phyloP scores from a whole-genome alignment of 2,797 vertebrate species.

The Silurus aristotelis region DNA sequence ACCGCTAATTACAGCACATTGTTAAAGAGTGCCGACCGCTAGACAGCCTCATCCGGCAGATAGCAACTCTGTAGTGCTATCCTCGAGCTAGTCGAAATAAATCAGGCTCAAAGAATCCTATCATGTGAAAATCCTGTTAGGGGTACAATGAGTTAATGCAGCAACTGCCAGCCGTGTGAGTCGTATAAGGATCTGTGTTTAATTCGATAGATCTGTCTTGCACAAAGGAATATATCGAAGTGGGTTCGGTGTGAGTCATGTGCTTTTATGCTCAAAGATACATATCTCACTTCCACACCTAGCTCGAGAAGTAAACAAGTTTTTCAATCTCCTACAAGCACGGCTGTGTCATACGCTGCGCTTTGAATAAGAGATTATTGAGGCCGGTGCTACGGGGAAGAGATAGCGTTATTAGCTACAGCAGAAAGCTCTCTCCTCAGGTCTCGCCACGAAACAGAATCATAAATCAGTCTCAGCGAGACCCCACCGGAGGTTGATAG shows the following conservation, averaged over 20 bases:
- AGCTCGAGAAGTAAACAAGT: constrained; percentile 51
- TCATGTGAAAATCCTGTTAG: neutral
- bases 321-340: constrained; percentile 43
- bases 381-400: constrained; percentile 44
- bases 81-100: neutral
- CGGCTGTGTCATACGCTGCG: constrained; percentile 37
- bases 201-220: constrained; percentile 8
- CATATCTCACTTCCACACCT: constrained; percentile 35
- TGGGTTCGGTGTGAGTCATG: constrained; percentile 33
- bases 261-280: constrained; percentile 41
- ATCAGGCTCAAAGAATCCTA: neutral
- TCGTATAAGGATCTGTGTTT: neutral
- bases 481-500: constrained; percentile 42
- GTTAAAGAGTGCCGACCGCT: too few species aligned
- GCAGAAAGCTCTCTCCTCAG: constrained; percentile 39
- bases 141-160: neutral
- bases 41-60: neutral
- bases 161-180: neutral
- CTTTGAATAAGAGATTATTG: constrained; percentile 53
- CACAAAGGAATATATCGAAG: constrained; percentile 38
- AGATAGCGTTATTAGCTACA: constrained; percentile 49
- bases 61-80: neutral
- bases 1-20: neutral
- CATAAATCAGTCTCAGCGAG: constrained; percentile 53
- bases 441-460: constrained; percentile 44